Percentiles rank a stretch among this genome's conserved stretches.
Evolutionary conservation across 2,113 vertebrate species (phyloP).

Genomic region (Micronycteris hirsuta): DNA sequence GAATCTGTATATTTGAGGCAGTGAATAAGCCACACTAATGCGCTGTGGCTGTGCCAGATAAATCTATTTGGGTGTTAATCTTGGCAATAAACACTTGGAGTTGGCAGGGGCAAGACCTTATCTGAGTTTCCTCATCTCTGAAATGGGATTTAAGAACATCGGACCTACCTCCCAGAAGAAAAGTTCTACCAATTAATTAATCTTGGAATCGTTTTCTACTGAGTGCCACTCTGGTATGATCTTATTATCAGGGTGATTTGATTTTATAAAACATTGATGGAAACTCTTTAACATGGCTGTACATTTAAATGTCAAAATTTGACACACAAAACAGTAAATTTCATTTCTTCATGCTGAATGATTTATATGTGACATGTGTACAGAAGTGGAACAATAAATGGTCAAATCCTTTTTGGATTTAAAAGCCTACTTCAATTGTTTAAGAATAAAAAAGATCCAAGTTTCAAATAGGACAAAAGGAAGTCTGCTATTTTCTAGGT

Average conservation of each 20-base stretch:
- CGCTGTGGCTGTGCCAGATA: not conserved
- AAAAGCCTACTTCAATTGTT: not conserved
- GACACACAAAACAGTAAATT: not conserved
- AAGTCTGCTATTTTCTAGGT: not conserved
- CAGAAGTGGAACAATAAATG: not conserved
- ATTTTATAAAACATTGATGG: not conserved
- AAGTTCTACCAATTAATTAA: conserved; percentile 37
- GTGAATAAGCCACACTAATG: not conserved
- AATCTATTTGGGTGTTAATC: not conserved
- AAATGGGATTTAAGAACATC: conserved; percentile 41
- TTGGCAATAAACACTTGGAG: not conserved
- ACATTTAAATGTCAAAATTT: conserved; percentile 27
- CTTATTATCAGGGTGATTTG: not conserved
- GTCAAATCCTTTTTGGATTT: not conserved
- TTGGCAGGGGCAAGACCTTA: not conserved
- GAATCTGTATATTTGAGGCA: not conserved
- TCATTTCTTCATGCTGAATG: not conserved
- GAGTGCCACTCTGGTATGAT: not conserved
- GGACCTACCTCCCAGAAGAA: not conserved
- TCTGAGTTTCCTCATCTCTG: conserved; percentile 41
- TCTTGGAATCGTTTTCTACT: not conserved
- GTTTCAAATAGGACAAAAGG: not conserved
- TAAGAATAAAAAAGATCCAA: not conserved
- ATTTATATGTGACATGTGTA: not conserved
- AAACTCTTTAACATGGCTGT: conserved; percentile 35